Percentiles rank a stretch among this genome's conserved stretches.
phyloP scores from a whole-genome alignment of 2,888 invertebrate genomes.

The Proisotoma minuta region DNA sequence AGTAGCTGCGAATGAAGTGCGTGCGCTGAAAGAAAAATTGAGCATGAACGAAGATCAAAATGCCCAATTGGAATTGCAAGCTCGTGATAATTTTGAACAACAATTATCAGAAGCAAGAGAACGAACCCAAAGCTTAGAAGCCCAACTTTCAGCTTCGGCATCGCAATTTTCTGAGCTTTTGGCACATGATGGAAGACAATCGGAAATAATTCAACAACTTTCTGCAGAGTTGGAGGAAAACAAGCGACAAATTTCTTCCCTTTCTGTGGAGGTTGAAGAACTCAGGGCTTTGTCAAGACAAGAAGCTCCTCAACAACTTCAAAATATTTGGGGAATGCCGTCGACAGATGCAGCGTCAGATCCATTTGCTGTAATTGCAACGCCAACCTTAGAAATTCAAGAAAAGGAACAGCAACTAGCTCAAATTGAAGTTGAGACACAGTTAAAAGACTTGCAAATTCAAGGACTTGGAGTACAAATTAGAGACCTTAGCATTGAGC shows the following conservation, averaged over 20 bases:
- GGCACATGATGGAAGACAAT: neutral
- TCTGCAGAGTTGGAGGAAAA: conserved; percentile 2
- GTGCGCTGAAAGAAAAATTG: neutral
- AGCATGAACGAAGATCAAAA: neutral
- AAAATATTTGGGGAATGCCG: neutral
- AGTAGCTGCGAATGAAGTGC: conserved; percentile 1
- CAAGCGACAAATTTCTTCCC: neutral
- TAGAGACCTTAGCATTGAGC: neutral
- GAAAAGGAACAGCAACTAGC: neutral
- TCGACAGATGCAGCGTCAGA: neutral
- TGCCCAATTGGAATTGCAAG: neutral
- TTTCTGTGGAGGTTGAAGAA: conserved; percentile 6
- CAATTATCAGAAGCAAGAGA: neutral
- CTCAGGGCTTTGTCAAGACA: neutral
- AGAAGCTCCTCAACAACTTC: neutral
- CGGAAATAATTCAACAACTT: neutral
- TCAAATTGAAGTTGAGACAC: neutral
- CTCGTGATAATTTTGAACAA: neutral
- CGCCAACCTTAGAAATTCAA: neutral
- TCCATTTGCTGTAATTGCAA: neutral
- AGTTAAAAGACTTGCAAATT: neutral
- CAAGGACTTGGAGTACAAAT: neutral
- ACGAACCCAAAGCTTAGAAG: neutral
- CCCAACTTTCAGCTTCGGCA: neutral
- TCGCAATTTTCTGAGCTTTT: neutral